A percentile compares a stretch with the other conserved stretches of the same genome.
These are phyloP conservation scores for Lerista edwardsae DNA, from an alignment of 2,797 vertebrate species.

Conservation along the genomic window DNA sequence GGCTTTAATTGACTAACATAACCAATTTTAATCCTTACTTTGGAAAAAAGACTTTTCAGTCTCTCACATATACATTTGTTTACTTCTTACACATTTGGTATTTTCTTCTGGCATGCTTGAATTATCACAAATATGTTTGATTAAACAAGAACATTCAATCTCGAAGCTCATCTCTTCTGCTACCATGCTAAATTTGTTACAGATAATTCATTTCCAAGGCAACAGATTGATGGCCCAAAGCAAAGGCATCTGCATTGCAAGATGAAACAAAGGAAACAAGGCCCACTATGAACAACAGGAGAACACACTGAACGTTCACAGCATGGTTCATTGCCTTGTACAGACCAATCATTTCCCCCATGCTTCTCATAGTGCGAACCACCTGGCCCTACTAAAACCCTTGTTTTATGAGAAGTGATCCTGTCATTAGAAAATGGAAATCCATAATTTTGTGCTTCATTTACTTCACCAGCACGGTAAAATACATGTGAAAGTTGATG, in stretches of 20 bases:
- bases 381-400: background rate
- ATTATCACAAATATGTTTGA: background rate
- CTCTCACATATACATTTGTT: background rate
- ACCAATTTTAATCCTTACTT: background rate
- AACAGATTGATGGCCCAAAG: constrained; percentile 7
- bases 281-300: constrained; percentile 21
- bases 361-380: constrained; percentile 34
- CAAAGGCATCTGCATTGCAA: background rate
- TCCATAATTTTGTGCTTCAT: background rate
- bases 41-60: background rate
- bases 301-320: constrained; percentile 18
- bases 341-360: constrained; percentile 17
- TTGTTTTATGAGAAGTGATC: background rate
- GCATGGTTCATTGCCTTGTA: background rate
- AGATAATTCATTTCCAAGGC: constrained; percentile 10
- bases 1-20: background rate
- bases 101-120: background rate
- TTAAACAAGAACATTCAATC: background rate
- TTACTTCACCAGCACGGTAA: constrained; percentile 10
- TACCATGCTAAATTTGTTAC: background rate
- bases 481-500: background rate
- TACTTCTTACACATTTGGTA: background rate
- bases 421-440: background rate
- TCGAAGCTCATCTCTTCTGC: background rate
- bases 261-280: background rate